phyloP scores from a whole-genome alignment of 92 coral and sea anemone genomes.

The Zoanthus solanderi region DNA sequence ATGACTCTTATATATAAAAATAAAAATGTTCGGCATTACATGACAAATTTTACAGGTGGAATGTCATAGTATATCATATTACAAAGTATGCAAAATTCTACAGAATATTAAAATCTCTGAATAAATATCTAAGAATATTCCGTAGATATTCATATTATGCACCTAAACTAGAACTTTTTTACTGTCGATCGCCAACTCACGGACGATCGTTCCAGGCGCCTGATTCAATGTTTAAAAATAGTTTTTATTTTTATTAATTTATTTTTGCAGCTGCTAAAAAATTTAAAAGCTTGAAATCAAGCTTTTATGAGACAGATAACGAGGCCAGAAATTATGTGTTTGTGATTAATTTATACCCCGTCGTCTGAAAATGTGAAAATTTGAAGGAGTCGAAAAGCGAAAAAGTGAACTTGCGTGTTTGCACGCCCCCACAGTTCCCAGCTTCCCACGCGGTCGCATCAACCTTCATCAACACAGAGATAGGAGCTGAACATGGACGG shows the following conservation, averaged over 20 bases:
- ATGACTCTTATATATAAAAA: too few relatives aligned
- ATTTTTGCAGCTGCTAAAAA: neutral
- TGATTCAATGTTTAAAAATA: neutral
- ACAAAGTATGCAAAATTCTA: neutral
- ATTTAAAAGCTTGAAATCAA: neutral
- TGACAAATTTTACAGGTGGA: neutral
- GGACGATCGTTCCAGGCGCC: neutral
- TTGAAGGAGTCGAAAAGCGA: neutral
- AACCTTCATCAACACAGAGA: conserved; percentile 31
- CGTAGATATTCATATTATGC: neutral
- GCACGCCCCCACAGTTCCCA: conserved; percentile 58
- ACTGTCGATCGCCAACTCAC: neutral
- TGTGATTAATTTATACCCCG: neutral
- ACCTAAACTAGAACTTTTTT: neutral
- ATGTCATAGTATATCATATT: neutral
- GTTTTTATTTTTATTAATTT: neutral
- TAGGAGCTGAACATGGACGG: conserved; percentile 4
- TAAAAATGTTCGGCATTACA: neutral
- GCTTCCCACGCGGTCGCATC: conserved; percentile 46
- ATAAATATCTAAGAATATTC: neutral
- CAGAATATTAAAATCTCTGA: neutral
- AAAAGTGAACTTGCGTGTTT: conserved; percentile 7
- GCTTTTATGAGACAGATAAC: neutral
- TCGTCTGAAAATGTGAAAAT: neutral
- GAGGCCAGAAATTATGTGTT: neutral